Percentiles rank a stretch among this genome's conserved stretches.
Evolutionary conservation across 2,797 vertebrate genomes (phyloP).

Genomic region (Fundulus diaphanus): DNA sequence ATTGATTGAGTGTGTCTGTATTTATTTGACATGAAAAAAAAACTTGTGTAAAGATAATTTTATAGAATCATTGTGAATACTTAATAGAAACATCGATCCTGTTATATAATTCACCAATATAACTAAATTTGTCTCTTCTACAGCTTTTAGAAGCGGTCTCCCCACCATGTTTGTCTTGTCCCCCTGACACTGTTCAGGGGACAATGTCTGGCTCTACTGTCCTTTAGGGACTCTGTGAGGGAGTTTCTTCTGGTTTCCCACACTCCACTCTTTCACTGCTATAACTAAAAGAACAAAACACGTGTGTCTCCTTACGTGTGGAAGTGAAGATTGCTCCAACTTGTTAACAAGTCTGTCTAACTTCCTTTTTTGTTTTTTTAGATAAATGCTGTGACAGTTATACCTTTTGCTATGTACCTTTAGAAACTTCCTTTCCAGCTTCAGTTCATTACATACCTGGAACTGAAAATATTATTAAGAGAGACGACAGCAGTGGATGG

Average conservation of each 20-base stretch:
- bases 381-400: neutral
- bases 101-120: neutral
- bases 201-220: slow-evolving; percentile 41
- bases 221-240: slow-evolving; percentile 58
- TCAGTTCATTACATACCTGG: neutral
- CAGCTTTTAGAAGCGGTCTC: neutral
- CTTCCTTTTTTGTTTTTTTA: neutral
- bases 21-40: neutral
- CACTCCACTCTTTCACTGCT: slow-evolving; percentile 58
- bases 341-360: neutral
- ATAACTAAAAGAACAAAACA: slow-evolving; percentile 58
- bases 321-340: neutral
- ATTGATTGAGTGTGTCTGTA: neutral
- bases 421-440: neutral
- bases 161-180: neutral
- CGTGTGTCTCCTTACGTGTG: slow-evolving; percentile 67
- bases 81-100: neutral
- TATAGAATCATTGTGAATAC: neutral
- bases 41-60: too few relatives aligned
- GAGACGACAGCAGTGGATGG: neutral
- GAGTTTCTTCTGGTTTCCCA: slow-evolving; percentile 65
- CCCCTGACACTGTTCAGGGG: slow-evolving; percentile 59
- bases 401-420: neutral
- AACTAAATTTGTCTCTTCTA: too few relatives aligned
- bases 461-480: neutral